phyloP scores from a whole-genome alignment of 2,113 vertebrate species.

The Cranoglanis bouderius region DNA sequence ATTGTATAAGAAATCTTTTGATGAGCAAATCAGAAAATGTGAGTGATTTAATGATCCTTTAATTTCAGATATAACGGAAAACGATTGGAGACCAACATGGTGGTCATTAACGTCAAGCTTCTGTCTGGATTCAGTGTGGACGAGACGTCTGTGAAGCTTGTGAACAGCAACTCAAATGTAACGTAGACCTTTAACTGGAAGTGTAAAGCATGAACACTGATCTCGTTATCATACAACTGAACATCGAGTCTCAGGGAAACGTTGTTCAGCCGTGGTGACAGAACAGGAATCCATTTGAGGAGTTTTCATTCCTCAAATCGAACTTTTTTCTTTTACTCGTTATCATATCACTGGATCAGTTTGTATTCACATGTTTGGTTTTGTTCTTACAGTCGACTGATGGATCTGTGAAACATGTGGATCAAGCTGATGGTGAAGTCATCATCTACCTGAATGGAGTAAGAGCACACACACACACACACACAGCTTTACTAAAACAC shows the following conservation, averaged over 20 bases:
- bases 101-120: slow-evolving; percentile 77
- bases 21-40: too few species aligned
- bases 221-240: not conserved
- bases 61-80: slow-evolving; percentile 52
- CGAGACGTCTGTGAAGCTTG: slow-evolving; percentile 61
- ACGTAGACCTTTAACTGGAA: not conserved
- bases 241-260: not conserved
- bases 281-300: not conserved
- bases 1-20: too few species aligned
- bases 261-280: not conserved
- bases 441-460: slow-evolving; percentile 75
- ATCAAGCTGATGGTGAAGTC: slow-evolving; percentile 64
- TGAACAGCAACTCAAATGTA: slow-evolving; percentile 57
- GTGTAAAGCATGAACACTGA: not conserved
- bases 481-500: not conserved
- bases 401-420: slow-evolving; percentile 68
- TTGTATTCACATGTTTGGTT: not conserved
- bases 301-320: not conserved
- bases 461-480: slow-evolving; percentile 17
- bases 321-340: too few species aligned
- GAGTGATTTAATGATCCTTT: too few species aligned
- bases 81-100: slow-evolving; percentile 79
- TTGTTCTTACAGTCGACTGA: slow-evolving; percentile 58
- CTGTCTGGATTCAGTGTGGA: slow-evolving; percentile 76
- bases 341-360: too few species aligned